phyloP scores from a whole-genome alignment of 2,113 vertebrate species.

The Oncorhynchus mykiss region DNA sequence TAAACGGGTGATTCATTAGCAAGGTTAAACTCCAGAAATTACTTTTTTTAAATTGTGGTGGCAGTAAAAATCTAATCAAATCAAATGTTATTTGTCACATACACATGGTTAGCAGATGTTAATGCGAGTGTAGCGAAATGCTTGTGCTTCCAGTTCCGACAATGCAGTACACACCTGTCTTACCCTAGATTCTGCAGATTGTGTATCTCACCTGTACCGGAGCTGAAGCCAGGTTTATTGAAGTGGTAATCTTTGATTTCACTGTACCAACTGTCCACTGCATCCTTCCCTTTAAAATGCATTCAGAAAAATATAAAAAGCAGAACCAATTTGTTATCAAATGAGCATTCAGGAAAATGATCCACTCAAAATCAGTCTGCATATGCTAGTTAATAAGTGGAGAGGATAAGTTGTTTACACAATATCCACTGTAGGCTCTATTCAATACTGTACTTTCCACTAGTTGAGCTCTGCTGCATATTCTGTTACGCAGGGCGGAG shows the following conservation, averaged over 20 bases:
- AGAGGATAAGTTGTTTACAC: neutral
- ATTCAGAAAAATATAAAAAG: neutral
- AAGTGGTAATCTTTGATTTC: slow-evolving; percentile 55
- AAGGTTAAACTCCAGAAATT: too few species aligned
- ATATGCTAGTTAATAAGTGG: neutral
- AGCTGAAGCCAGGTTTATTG: slow-evolving; percentile 41
- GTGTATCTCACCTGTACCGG: slow-evolving; percentile 37
- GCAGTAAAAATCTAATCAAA: too few species aligned
- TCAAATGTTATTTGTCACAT: too few species aligned
- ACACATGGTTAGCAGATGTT: too few species aligned
- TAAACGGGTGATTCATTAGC: too few species aligned
- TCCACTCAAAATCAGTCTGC: neutral
- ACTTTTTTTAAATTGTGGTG: too few species aligned
- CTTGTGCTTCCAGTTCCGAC: too few species aligned
- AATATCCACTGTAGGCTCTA: neutral
- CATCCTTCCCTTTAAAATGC: slow-evolving; percentile 30
- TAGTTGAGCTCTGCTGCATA: neutral
- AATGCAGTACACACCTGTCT: too few species aligned
- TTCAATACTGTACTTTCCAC: neutral
- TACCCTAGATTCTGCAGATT: neutral
- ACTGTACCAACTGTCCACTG: slow-evolving; percentile 54
- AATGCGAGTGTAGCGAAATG: too few species aligned
- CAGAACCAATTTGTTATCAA: neutral
- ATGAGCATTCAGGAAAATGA: neutral
- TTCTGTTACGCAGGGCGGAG: too few species aligned